Base-by-base conservation (phyloP, 2,113 vertebrate species). In the Phylloscopus trochiloides region DNA sequence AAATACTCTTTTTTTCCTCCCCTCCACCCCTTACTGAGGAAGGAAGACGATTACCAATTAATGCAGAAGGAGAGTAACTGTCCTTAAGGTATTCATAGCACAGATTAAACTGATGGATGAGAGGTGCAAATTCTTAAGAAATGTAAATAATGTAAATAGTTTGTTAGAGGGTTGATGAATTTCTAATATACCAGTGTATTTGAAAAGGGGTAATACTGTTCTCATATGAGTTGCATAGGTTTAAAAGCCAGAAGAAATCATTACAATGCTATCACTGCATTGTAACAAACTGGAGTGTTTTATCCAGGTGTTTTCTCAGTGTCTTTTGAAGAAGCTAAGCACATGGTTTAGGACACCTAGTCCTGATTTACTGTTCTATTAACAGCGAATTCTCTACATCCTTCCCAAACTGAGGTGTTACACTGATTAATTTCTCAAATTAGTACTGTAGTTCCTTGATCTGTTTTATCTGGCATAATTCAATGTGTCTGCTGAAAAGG, bases 401-500 rank as follows among this genome's bases (percentile, higher is more conserved):
- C 38, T 42, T 84, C 29, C 54, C 20, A 29, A 66, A 83, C 9
- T 24, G 51, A 90, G 61, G 24, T 77, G 51, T 90, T 94, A 63
- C 31, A 48, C 52, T 73, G 80, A 89, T 91, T 88, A 82, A 73
- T 91, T 85, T 88, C 57, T 40, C 29, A 90, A 66, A 68, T 82
- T 85, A 79, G 14, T 75, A 36, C 40, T 31, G 12, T 52, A 68
- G n/a, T 42, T 85, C 52, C 61, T 87, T 66, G 68, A 86, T 94
- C 47, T 90, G 20, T 85, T 90, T 94, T 88, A 65, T 72, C 78
- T 88, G 92, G 40, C 14, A 29, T 82, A 81, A 85, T 54, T 91
- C 86, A 94, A 74, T 38, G 57, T 82, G 54, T 24, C 47, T 92
- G 55, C 75, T 94, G 86, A 80, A 91, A 95, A 86, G 63, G 55